Conservation (phyloP, 2,797 vertebrate genomes). For the Galagoides demidoff region DNA sequence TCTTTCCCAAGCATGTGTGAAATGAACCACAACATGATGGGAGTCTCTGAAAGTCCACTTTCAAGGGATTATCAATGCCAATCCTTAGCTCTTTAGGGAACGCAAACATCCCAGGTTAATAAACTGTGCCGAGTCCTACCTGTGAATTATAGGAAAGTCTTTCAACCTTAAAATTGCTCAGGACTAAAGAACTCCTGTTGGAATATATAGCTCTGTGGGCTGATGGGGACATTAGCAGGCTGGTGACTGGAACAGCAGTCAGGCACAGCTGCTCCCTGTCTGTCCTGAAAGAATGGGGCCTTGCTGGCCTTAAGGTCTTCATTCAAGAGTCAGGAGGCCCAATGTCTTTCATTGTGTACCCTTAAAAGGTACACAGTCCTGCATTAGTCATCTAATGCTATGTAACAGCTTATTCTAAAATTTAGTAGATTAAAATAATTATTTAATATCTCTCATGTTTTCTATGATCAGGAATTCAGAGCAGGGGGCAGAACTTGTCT, state of each 20-base stretch:
- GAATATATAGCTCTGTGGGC: neutral
- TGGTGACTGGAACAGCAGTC: neutral
- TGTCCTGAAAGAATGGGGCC: neutral
- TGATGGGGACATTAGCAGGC: neutral
- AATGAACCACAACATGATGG: neutral
- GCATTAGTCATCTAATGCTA: neutral
- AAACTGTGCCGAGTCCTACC: neutral
- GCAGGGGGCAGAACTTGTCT: neutral
- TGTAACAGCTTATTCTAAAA: neutral
- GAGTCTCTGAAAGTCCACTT: neutral
- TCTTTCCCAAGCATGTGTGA: neutral
- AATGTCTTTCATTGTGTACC: neutral
- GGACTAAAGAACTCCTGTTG: constrained; percentile 45
- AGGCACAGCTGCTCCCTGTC: neutral
- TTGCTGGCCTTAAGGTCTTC: neutral
- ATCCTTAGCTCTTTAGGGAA: neutral
- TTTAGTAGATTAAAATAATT: neutral
- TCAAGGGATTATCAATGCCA: neutral
- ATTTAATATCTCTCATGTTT: neutral
- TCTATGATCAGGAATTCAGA: neutral
- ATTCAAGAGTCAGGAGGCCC: neutral
- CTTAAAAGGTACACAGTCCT: neutral
- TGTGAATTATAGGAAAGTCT: constrained; percentile 73
- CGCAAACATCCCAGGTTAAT: constrained; percentile 56
- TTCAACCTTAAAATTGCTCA: constrained; percentile 76